Evolutionary conservation across 2,888 invertebrate genomes (phyloP), one percentile per base, ranked within the genome.

Genomic region (Trichogramma evanescens): DNA sequence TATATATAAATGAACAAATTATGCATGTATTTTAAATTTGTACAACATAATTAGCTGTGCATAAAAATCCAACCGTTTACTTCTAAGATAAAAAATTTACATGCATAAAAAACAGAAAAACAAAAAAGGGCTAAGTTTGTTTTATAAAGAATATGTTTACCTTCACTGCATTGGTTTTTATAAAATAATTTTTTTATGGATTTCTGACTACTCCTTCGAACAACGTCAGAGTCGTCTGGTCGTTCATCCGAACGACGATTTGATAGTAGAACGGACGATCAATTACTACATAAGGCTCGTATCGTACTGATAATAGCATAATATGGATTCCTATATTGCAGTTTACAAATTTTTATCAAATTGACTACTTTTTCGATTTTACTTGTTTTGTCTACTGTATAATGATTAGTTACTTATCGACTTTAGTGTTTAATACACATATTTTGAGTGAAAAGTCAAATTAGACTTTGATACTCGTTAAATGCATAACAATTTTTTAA

Each of bases 221-320:
- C 40, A 63, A 55, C 9, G 55, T 61, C 9, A 58, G 26, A 55
- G 39, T 26, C 44, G 53, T 53, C 40, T 61, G 42, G 38, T 54
- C 43, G 55, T 63, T 59, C 59, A 40, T 45, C 54, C 54, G 44
- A 50, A 52, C 59, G 43, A 63, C 54, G 49, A 64, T 61, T 54
- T 60, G 43, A 42, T 58, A 66, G 63, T 63, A 60, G 58, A 66
- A 66, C 39, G 66, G 64, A 55, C 55, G 66, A 60, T 66, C 62
- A 44, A 60, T 52, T 26, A 26, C 26, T 26, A 26, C 26, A 26
- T 26, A 26, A 26, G 26, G 26, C 26, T 26, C 26, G 26, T 26
- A 26, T 26, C 26, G 26, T 26, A 26, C 26, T 26, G 26, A 26
- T 26, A 26, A 26, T 26, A 26, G 26, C 26, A 26, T 26, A 26